Base-by-base conservation (phyloP, 2,113 vertebrate genomes). In the Alethe diademata region DNA sequence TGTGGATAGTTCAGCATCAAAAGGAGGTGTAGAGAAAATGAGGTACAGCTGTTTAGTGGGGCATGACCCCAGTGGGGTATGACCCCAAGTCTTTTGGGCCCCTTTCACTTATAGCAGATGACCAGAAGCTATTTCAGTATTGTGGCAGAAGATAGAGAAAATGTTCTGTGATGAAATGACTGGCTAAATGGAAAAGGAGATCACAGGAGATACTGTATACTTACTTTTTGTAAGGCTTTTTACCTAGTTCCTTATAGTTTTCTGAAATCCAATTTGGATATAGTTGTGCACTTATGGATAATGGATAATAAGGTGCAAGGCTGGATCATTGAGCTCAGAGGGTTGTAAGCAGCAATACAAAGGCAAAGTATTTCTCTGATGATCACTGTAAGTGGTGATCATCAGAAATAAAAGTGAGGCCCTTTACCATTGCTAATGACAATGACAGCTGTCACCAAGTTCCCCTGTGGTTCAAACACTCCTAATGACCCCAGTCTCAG, bases 401-500 rank as follows among this genome's bases (percentile, higher is more conserved):
- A 47, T 35, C 42, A 60, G 33, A 17, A 64, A 60, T 47, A 72
- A 38, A 54, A 80, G 19, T 40, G 79, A 92, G 20, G 8, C 42
- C 10, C 10, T 51, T 73, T 47, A 70, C 54, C 2, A 1, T 7
- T 78, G 36, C 9, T 88, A n/a, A 42, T 40, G 38, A 9, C 10
- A 51, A 67, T 54, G n/a, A 45, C 28, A 61, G 13, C 12, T 64
- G 35, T 50, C 45, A 81, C n/a, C 23, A 69, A 29, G 11, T 25
- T 58, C n/a, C n/a, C 6, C 0, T 22, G 26, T 13, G 51, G 5
- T 22, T 88, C 60, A 82, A 57, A 53, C 9, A 35, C 14, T 38
- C 2, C 1, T 25, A 19, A 12, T 14, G 12, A 5, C 7, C 14
- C 4, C n/a, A 71, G 1, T 43, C 16, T 43, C 20, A 7, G 36